Evolutionary conservation across 2,888 invertebrate genomes (phyloP).

Genomic region (Cephus runcator): DNA sequence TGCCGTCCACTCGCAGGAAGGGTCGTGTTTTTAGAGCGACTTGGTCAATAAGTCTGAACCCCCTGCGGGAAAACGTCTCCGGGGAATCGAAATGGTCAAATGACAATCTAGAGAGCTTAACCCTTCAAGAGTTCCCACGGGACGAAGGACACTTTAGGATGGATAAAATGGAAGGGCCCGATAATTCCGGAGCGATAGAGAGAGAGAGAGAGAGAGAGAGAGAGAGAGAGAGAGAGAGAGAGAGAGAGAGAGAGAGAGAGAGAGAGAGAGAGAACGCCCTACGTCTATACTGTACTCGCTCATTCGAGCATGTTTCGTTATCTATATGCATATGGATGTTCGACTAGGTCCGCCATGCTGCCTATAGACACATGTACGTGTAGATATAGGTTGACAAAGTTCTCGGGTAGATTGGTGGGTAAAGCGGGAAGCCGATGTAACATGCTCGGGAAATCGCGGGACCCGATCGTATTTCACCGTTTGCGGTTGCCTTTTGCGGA

Average conservation of each 20-base stretch:
- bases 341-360: neutral
- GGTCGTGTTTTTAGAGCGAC: slow-evolving; percentile 52
- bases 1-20: slow-evolving; percentile 33
- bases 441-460: no score
- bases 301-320: neutral
- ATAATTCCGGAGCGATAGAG: neutral
- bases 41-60: slow-evolving; percentile 40
- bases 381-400: no score
- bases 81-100: slow-evolving; percentile 8
- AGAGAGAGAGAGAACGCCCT: no score
- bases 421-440: no score
- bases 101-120: slow-evolving; percentile 2
- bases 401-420: no score
- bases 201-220: no score
- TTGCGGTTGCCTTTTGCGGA: no score
- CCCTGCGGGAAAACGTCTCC: neutral
- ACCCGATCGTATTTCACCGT: no score
- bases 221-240: no score
- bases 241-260: no score
- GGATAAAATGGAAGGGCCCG: neutral
- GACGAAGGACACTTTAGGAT: neutral
- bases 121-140: neutral
- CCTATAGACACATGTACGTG: neutral
- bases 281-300: neutral
- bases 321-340: neutral